Base-by-base conservation (phyloP, 2,113 vertebrate genomes). In the Peromyscus polionotus region DNA sequence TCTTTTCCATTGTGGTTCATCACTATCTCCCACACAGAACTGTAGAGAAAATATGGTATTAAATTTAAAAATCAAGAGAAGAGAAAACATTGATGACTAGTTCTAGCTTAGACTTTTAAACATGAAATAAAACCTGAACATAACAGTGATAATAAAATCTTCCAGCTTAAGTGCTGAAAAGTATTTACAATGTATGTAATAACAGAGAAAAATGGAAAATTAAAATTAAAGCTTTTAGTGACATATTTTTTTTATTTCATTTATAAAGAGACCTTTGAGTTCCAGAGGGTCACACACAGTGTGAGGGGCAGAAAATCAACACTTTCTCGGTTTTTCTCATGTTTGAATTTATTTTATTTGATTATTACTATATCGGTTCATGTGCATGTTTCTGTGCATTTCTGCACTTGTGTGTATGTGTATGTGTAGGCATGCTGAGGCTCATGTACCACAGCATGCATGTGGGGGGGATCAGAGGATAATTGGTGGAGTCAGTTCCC, bases 1-100 rank as follows among this genome's bases (percentile, higher is more conserved):
- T 48, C 36, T 42, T 83, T 68, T 59, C 1, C 14, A 42, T 45
- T 61, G 48, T 85, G 39, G 19, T 28, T 87, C 12, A 76, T 16
- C 8, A 48, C 7, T 93, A 87, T 96, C 75, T 79, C 87, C 16
- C 28, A 89, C 28, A 90, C 4, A 77, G 68, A 88, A 73, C 70
- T 89, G 10, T 51, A 89, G 14, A 84, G 36, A 76, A 45, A 0
- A 73, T 68, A 57, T 63, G n/a, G 88, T 76, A 65, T 67, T 88
- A 65, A 48, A 92, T 7, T 91, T 16, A 77, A 95, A 95, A 63
- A 81, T 81, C 8, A 90, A 96, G 31, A 76, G 91, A 89, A 91
- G 1, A 83, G 45, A 88, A 96, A 93, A 79, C 81, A 86, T 7
- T 63, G 93, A 65, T 86, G 11, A 73, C 45, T 73, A 33, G 2